Evolutionary conservation across 2,797 vertebrate genomes (phyloP).

Genomic region (Sebastes dallii): DNA sequence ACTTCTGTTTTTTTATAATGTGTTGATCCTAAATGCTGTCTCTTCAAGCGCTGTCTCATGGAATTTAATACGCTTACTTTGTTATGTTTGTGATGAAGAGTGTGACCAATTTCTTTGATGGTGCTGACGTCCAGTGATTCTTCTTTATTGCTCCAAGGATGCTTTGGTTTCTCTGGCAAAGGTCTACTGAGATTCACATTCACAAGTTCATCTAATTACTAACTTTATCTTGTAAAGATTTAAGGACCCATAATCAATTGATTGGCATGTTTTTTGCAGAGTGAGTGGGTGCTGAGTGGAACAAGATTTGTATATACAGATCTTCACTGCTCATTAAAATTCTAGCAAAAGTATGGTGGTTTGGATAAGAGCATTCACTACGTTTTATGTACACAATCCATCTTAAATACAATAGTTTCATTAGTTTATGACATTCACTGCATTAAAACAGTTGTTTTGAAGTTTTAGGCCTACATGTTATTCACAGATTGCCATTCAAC

Average conservation of each 20-base stretch:
- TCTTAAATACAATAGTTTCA: neutral
- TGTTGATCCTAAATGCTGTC: neutral
- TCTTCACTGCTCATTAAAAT: neutral
- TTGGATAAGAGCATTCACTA: neutral
- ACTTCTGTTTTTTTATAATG: neutral
- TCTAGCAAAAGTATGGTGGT: neutral
- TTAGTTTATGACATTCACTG: neutral
- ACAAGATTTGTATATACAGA: neutral
- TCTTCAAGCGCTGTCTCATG: slow-evolving; percentile 24
- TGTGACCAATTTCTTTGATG: slow-evolving; percentile 64
- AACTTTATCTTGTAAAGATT: neutral
- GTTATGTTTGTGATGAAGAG: slow-evolving; percentile 33
- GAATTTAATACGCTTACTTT: slow-evolving; percentile 39
- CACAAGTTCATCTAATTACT: neutral
- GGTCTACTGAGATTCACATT: neutral
- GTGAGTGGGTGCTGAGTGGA: neutral
- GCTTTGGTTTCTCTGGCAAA: slow-evolving; percentile 17
- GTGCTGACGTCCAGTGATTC: slow-evolving; percentile 32
- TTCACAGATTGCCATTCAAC: neutral
- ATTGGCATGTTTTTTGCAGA: neutral
- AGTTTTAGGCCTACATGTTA: neutral
- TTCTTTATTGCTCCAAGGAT: neutral
- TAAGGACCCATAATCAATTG: neutral
- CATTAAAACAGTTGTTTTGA: neutral
- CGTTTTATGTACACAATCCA: neutral